Conservation (phyloP, 2,888 invertebrate genomes). For the Thecocarcelia acutangulata region DNA sequence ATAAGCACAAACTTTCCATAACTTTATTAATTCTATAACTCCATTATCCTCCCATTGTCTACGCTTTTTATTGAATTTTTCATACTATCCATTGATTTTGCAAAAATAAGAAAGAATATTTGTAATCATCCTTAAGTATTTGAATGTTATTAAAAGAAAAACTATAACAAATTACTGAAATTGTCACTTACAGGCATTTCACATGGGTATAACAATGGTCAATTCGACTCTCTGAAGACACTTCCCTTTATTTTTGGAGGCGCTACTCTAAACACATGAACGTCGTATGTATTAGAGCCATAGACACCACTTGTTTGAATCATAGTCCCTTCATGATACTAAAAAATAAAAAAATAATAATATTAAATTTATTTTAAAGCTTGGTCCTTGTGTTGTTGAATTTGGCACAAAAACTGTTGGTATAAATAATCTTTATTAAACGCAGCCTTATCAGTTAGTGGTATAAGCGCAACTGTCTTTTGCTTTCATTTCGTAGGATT, state of each 20-base stretch:
- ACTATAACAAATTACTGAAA: neutral
- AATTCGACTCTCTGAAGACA: constrained; percentile 73
- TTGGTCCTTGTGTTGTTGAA: too few relatives aligned
- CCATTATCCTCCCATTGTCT: constrained; percentile 81
- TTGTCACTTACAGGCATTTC: constrained; percentile 78
- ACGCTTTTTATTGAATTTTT: constrained; percentile 81
- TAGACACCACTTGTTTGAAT: constrained; percentile 38
- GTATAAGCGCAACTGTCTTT: too few relatives aligned
- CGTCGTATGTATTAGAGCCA: constrained; percentile 64
- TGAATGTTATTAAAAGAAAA: constrained; percentile 14
- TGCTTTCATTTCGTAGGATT: too few relatives aligned
- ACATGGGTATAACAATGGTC: constrained; percentile 79
- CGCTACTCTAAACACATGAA: constrained; percentile 60
- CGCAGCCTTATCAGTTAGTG: too few relatives aligned
- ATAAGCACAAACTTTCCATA: constrained; percentile 81
- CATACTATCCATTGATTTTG: constrained; percentile 73
- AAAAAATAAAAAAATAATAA: constrained; percentile 10
- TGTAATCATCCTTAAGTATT: constrained; percentile 18
- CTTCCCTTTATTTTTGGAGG: constrained; percentile 53
- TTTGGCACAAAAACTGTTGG: too few relatives aligned
- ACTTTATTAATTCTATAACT: constrained; percentile 80
- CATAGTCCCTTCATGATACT: constrained; percentile 60
- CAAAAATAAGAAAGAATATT: constrained; percentile 33
- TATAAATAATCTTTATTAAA: too few relatives aligned
- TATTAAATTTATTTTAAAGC: too few relatives aligned